Evolutionary conservation across 2,797 vertebrate genomes (phyloP).

Genomic region (Xerus rutilus): DNA sequence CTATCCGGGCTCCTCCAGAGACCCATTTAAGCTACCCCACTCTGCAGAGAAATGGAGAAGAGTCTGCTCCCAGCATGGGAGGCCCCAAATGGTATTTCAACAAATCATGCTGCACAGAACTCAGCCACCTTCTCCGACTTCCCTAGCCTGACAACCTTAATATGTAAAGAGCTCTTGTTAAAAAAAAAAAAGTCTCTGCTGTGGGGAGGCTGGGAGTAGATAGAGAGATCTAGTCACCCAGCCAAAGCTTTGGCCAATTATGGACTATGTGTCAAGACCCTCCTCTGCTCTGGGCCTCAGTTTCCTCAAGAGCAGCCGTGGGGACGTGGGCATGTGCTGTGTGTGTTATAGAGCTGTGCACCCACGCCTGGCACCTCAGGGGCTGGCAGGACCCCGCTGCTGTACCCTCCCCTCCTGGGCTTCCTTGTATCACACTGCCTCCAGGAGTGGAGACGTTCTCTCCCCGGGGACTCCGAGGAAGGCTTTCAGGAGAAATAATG

Average conservation of each 20-base stretch:
- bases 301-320: neutral
- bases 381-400: neutral
- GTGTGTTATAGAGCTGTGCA: too few relatives aligned
- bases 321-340: neutral
- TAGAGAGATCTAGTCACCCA: neutral
- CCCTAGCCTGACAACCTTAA: neutral
- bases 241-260: accelerated
- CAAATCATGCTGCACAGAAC: accelerated
- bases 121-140: neutral
- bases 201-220: accelerated
- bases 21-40: neutral
- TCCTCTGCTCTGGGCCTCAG: neutral
- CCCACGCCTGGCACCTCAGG: accelerated
- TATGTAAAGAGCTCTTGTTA: neutral
- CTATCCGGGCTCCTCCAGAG: accelerated
- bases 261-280: neutral
- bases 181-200: neutral
- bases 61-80: neutral
- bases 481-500: conserved; percentile 87
- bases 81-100: too few relatives aligned
- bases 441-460: conserved; percentile 77
- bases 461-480: conserved; percentile 79
- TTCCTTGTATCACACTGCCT: conserved; percentile 52
- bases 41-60: neutral
- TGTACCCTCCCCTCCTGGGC: neutral